Evolutionary conservation across 2,797 vertebrate species (phyloP), one percentile per base, ranked within the genome.

Genomic region (Botia almorhae): DNA sequence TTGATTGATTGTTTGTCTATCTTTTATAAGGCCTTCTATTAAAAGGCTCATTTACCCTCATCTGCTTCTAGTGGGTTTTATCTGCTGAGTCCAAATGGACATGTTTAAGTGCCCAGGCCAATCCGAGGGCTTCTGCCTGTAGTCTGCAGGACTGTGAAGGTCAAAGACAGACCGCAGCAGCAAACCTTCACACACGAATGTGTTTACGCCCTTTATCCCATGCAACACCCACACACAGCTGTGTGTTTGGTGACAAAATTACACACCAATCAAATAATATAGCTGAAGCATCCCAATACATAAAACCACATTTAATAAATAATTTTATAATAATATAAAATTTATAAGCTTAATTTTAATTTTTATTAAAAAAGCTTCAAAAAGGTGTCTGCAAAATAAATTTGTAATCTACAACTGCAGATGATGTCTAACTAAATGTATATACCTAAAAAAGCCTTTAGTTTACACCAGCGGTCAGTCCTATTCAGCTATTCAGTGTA

Each of bases 21-120:
- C n/a, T 5, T 90, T 89, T 91, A 90, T 91, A 88, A 90, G 88
- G 61, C 74, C 84, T 80, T 70, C 86, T 86, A 93, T 93, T 93
- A 91, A 93, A 92, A 87, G 92, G 70, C 88, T 92, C 91, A 92
- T 93, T 93, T 92, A 87, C 89, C 85, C 84, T 91, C 89, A 87
- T 89, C 90, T 92, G 91, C 88, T 90, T 89, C 83, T 80, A 39
- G 51, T 43, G 33, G 8, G 61, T 90, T 88, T 86, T 83, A 90
- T 89, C 83, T 83, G 86, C 85, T 74, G 84, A 82, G 85, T 91
- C 88, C 87, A 89, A 89, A 89, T 81, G 88, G 86, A 76, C 58
- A 53, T 69, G 67, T 56, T 80, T 75, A 78, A 74, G 53, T 75
- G 46, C 74, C 84, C 46, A 81, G 84, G 83, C 78, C 83, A 46